Conservation (phyloP, 2,113 vertebrate genomes). For the Columbina picui region DNA sequence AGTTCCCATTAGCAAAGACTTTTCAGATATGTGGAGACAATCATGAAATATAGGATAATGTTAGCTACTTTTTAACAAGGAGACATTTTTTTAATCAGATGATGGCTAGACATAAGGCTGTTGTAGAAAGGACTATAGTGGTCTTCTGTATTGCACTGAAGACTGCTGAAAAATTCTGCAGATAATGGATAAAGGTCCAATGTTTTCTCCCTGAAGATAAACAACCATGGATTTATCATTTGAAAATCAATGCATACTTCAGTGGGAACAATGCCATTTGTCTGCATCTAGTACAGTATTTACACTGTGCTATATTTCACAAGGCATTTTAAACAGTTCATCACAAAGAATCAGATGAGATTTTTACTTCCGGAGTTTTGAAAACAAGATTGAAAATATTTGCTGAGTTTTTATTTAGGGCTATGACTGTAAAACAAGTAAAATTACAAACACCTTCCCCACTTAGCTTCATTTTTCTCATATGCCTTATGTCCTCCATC, state of each 20-base stretch:
- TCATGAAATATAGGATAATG: background rate
- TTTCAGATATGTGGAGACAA: conserved; percentile 5
- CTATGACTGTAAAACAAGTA: background rate
- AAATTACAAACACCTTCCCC: background rate
- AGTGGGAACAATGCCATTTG: background rate
- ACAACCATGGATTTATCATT: conserved; percentile 29
- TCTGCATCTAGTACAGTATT: background rate
- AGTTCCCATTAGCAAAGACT: background rate
- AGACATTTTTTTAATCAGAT: background rate
- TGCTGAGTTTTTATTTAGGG: background rate
- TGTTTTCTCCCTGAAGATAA: conserved; percentile 38
- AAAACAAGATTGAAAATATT: background rate
- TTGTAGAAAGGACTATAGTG: background rate
- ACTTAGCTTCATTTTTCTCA: background rate
- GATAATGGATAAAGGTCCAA: conserved; percentile 27
- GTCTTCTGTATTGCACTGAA: background rate
- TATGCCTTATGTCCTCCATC: background rate
- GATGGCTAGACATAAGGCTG: background rate
- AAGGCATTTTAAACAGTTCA: background rate
- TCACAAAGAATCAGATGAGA: background rate
- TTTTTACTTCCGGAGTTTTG: background rate
- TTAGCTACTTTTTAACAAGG: conserved; percentile 23
- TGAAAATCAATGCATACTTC: conserved; percentile 1
- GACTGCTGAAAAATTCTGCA: conserved; percentile 17
- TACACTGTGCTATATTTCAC: background rate